Conservation (phyloP, 2,888 invertebrate species). For the Phytoseiulus persimilis region DNA sequence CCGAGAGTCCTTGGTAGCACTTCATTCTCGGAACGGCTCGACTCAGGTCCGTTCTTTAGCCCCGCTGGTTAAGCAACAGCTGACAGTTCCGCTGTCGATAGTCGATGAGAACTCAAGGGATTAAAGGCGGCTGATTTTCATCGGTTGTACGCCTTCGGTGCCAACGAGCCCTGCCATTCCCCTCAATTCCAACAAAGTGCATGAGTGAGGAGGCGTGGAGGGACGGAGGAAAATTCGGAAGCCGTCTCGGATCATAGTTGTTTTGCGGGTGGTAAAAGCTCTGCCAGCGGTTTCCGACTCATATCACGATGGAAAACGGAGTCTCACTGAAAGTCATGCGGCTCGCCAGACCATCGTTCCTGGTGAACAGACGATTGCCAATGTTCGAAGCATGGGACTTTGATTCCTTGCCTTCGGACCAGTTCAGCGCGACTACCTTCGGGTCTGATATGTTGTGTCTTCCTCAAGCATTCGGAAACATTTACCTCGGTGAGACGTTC, state of each 20-base stretch:
- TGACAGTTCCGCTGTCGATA: background rate
- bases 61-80: background rate
- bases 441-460: conserved; percentile 32
- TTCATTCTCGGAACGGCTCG: no score
- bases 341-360: conserved; percentile 6
- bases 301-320: background rate
- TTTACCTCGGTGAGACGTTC: conserved; percentile 95
- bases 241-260: no score
- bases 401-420: background rate
- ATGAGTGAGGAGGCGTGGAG: no score
- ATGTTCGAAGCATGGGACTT: conserved; percentile 27
- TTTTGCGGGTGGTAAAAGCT: background rate
- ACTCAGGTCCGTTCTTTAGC: background rate
- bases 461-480: conserved; percentile 59
- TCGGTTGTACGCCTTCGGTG: background rate
- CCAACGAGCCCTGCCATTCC: background rate
- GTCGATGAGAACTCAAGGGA: background rate
- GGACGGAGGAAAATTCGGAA: no score
- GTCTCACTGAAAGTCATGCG: conserved; percentile 25
- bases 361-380: background rate
- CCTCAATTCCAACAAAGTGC: no score
- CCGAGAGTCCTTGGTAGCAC: no score
- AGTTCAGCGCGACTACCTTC: background rate
- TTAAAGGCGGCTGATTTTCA: background rate
- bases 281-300: background rate